Evolutionary conservation across 2,797 vertebrate species (phyloP).

Genomic region (Anomalospiza imberbis): DNA sequence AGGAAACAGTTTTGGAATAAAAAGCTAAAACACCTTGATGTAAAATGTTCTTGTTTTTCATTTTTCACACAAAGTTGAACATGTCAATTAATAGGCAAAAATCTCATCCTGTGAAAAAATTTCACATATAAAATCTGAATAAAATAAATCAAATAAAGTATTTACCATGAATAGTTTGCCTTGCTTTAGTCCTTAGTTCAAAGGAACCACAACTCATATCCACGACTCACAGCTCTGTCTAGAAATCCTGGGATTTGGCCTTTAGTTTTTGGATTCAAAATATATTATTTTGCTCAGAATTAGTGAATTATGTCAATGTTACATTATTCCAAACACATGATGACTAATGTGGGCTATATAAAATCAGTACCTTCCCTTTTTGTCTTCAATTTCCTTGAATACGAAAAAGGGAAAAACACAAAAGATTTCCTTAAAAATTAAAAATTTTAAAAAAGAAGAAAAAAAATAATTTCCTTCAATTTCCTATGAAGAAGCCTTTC

Average conservation of each 20-base stretch:
- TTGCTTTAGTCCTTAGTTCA: background rate
- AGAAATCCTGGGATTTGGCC: background rate
- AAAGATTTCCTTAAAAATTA: background rate
- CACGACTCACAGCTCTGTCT: background rate
- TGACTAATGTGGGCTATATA: background rate
- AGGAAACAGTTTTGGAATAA: background rate
- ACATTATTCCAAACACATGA: background rate
- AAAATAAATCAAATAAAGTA: background rate
- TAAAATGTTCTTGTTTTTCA: background rate
- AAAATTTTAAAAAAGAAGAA: background rate
- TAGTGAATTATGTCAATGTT: background rate
- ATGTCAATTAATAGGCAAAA: background rate
- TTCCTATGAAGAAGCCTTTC: slow-evolving; percentile 6
- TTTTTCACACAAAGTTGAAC: background rate
- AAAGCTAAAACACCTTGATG: background rate
- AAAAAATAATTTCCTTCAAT: background rate
- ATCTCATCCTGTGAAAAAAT: background rate
- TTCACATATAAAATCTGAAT: background rate
- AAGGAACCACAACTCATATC: background rate
- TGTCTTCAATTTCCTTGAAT: background rate
- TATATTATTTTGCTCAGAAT: background rate
- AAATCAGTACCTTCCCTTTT: background rate
- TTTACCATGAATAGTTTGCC: background rate
- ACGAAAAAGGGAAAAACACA: background rate
- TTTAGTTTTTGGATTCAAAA: background rate